A percentile compares a stretch with the other conserved stretches of the same genome.
These are phyloP conservation scores for Aviceda subcristata DNA, from an alignment of 2,113 vertebrate species.

Conservation along the genomic window DNA sequence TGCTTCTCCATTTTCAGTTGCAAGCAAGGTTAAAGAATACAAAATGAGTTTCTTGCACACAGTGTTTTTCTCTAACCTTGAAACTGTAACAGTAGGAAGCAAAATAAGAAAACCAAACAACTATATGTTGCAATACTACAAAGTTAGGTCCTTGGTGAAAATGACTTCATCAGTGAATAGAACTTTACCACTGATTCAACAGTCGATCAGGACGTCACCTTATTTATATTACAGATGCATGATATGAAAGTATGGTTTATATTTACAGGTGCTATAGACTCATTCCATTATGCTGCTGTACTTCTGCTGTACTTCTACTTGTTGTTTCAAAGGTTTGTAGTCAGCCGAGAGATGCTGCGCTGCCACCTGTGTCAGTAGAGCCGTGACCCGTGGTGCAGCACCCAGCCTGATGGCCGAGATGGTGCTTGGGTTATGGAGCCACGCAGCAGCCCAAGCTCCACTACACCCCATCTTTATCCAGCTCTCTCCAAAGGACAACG, in stretches of 20 bases:
- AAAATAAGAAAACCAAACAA: not conserved
- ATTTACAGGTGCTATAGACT: not conserved
- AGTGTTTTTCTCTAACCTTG: not conserved
- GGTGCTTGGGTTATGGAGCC: not conserved
- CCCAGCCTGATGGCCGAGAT: not conserved
- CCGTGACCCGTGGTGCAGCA: accelerated
- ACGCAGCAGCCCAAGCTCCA: not conserved
- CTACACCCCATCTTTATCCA: not conserved
- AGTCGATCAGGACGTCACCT: not conserved
- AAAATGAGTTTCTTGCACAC: not conserved
- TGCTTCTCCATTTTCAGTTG: not conserved
- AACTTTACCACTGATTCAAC: not conserved
- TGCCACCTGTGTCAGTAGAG: not conserved
- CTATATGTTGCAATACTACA: not conserved
- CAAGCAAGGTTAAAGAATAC: not conserved
- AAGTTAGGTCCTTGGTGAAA: not conserved
- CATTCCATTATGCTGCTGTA: not conserved
- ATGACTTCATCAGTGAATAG: not conserved
- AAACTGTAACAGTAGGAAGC: not conserved
- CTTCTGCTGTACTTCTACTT: not conserved
- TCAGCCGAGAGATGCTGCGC: not conserved
- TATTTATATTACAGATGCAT: not conserved
- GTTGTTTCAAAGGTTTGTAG: not conserved
- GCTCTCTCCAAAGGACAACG: accelerated
- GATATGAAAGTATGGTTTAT: not conserved